phyloP scores from a whole-genome alignment of 1,140 invertebrate genomes.

The Octopus sinensis region DNA sequence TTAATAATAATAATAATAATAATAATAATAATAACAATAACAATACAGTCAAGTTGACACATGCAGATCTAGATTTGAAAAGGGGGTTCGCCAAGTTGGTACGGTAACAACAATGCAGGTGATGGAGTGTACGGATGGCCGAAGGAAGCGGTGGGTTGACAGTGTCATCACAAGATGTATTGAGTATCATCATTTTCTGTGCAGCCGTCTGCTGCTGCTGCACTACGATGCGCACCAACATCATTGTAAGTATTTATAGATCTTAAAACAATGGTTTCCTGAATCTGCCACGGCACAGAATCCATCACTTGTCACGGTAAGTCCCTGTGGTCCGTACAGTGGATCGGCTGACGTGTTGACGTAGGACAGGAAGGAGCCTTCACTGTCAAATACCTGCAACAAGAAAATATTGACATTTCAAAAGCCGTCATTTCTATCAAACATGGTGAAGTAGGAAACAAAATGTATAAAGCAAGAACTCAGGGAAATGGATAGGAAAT shows the following conservation, averaged over 20 bases:
- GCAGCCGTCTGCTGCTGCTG: neutral
- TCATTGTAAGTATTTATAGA: conserved; percentile 61
- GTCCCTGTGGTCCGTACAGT: conserved; percentile 64
- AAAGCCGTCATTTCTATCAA: too few relatives aligned
- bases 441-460: too few relatives aligned
- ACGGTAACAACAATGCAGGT: neutral
- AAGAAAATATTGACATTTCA: neutral
- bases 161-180: neutral
- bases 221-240: neutral
- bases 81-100: neutral
- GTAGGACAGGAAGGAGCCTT: conserved; percentile 62
- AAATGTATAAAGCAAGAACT: too few relatives aligned
- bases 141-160: neutral
- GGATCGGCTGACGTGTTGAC: conserved; percentile 63
- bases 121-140: neutral
- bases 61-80: neutral
- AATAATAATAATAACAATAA: neutral
- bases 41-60: neutral
- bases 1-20: neutral
- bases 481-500: too few relatives aligned
- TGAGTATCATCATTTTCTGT: neutral
- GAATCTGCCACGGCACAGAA: conserved; percentile 64
- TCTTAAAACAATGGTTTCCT: conserved; percentile 65
- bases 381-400: conserved; percentile 63
- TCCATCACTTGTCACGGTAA: conserved; percentile 59